Base-by-base conservation (phyloP, 2,113 vertebrate species). In the Caranx melampygus region DNA sequence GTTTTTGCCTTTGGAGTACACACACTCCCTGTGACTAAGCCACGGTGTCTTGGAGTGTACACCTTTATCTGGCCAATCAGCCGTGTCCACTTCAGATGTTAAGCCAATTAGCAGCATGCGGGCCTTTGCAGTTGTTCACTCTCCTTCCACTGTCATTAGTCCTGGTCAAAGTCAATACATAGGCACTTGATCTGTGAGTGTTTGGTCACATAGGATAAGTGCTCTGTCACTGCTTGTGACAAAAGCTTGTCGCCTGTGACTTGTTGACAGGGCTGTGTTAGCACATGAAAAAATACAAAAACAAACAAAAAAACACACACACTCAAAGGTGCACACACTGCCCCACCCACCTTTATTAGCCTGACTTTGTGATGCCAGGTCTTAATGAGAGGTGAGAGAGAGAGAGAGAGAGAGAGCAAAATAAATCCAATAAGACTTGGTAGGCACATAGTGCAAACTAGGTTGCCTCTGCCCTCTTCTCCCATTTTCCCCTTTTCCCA, bases 71-170 rank as follows among this genome's bases (percentile, higher is more conserved):
- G 10, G 51, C 78, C 72, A 82, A 89, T 87, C 90, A 89, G 80
- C 75, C 54, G 40, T 75, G 82, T 83, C 78, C 86, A 84, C 88
- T 88, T 89, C 79, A 79, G 79, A 77, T 34, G 31, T 35, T 88
- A 91, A 85, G 82, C 85, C 87, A 86, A 91, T 92, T 91, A 92
- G 86, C 64, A 51, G 76, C 78, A 35, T 75, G 87, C 57, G 55
- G 68, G 76, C 78, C 37, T 10, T 42, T 58, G 73, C 79, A 33
- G 75, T 52, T 31, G 72, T 88, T 72, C 76, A 51, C 76, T 82
- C 66, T 77, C 74, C 79, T 72, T 77, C 74, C 49, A 0, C 73
- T 60, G 79, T 54, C 81, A 84, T 91, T 91, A 87, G 86, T 84
- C 55, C 68, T 52, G 42, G 76, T 88, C 83, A 68, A 79, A 89